Conservation (phyloP, 2,113 vertebrate genomes). For the Calyptomena viridis region DNA sequence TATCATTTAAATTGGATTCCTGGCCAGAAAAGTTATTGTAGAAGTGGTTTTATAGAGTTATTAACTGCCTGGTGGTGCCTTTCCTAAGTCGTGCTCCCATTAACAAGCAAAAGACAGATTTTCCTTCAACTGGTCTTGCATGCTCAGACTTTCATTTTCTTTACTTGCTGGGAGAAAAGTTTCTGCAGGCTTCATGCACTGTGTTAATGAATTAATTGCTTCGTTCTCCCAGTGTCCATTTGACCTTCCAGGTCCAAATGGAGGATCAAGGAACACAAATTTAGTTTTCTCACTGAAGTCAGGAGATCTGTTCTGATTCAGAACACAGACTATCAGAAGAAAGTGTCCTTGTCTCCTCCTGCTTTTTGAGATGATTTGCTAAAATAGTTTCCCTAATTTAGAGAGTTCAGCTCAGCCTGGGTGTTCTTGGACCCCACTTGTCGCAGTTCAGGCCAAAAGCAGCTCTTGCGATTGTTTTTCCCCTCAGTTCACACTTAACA, state of each 20-base stretch:
- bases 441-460: not conserved
- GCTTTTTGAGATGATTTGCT: slow-evolving; percentile 3
- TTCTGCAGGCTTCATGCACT: not conserved
- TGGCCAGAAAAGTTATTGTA: slow-evolving; percentile 4
- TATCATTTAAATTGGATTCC: slow-evolving; percentile 3
- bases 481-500: not conserved
- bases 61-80: not conserved
- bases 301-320: not conserved
- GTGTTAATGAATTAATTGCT: not conserved
- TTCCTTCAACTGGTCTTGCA: not conserved
- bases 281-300: not conserved
- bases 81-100: not conserved
- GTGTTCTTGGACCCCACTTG: not conserved
- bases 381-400: not conserved
- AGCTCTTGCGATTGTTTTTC: not conserved
- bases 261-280: not conserved
- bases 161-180: not conserved
- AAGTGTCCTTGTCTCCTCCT: not conserved
- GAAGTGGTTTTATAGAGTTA: slow-evolving; percentile 1
- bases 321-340: not conserved
- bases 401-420: not conserved
- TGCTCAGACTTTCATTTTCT: not conserved
- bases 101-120: not conserved
- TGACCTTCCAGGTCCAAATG: not conserved
- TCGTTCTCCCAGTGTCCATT: not conserved